Base-by-base conservation (phyloP, 2,113 vertebrate genomes). In the Phodopus roborovskii region DNA sequence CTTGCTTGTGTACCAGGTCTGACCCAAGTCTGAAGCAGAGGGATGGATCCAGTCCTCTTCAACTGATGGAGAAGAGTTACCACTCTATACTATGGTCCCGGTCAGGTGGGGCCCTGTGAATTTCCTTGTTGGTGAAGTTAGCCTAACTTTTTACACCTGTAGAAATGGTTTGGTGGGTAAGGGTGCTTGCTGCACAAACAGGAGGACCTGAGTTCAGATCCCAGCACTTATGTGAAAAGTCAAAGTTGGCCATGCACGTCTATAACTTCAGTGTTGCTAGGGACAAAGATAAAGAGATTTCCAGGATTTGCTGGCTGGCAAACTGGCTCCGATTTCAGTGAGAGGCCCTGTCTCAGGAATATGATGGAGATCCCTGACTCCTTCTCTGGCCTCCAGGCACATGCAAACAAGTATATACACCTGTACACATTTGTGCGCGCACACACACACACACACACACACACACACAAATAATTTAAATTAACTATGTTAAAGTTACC, bases 401-500 rank as follows among this genome's bases (percentile, higher is more conserved):
- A 7, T 48, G 39, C 16, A 48, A 26, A 64, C 26, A 64, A 15
- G 4, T 84, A 11, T 64, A 28, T 12, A 45, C 3, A 66, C 42
- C 56, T 39, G 58, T 17, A 66, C 7, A 66, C 10, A 62, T 26
- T 42, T 83, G 79, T 56, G 5, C 17, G 9, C 5, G 30, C 39
- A 42, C 79, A 22, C n/a, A 60, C n/a, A 19, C 62, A 64, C 4
- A 39, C 19, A 24, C 19, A 24, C 19, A 82, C 53, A 22, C 22
- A 60, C 4, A 22, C 11, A 77, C 26, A 20, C 48, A 48, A 45
- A 48, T 77, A 39, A 82, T n/a, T 39, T 62, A 30, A 70, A 15
- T 50, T n/a, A 26, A 26, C 84, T 45, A 73, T 64, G 90, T 92
- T 77, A 68, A 94, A 94, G 42, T 85, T 70, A 86, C 60, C 33